These are phyloP conservation scores for Crocuta crocuta DNA, from an alignment of 2,113 vertebrate genomes.

Conservation along the genomic window DNA sequence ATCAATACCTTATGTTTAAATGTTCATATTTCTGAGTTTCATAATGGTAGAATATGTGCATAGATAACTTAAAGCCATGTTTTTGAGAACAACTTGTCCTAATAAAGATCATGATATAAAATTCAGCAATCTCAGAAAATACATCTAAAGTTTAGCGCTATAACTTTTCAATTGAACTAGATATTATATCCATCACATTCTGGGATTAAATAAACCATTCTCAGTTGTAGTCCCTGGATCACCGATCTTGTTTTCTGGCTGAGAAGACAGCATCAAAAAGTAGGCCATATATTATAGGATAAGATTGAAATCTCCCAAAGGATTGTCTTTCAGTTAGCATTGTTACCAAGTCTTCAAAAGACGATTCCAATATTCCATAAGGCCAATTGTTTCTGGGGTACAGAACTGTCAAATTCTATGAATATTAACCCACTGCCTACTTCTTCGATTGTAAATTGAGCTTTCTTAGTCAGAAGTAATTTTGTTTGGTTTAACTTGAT, in stretches of 20 bases:
- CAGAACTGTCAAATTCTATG: neutral
- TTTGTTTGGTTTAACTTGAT: constrained; percentile 56
- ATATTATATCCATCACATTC: neutral
- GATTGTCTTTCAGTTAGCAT: constrained; percentile 1
- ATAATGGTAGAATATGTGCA: neutral
- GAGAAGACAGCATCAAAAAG: neutral
- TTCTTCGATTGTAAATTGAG: neutral
- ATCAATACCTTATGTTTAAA: neutral
- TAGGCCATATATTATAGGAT: neutral
- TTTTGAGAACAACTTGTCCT: constrained; percentile 25
- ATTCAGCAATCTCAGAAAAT: neutral
- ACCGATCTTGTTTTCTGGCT: constrained; percentile 17
- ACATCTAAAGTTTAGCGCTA: neutral
- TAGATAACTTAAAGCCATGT: neutral
- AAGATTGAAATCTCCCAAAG: neutral
- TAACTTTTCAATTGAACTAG: neutral
- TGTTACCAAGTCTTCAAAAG: constrained; percentile 32
- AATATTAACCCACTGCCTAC: neutral
- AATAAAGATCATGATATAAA: neutral
- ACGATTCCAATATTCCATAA: neutral
- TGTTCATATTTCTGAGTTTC: neutral
- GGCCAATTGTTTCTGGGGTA: neutral
- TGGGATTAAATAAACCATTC: neutral
- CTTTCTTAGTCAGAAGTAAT: constrained; percentile 51
- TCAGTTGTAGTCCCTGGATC: neutral